Conservation (phyloP, 2,113 vertebrate genomes). For the Craseonycteris thonglongyai region DNA sequence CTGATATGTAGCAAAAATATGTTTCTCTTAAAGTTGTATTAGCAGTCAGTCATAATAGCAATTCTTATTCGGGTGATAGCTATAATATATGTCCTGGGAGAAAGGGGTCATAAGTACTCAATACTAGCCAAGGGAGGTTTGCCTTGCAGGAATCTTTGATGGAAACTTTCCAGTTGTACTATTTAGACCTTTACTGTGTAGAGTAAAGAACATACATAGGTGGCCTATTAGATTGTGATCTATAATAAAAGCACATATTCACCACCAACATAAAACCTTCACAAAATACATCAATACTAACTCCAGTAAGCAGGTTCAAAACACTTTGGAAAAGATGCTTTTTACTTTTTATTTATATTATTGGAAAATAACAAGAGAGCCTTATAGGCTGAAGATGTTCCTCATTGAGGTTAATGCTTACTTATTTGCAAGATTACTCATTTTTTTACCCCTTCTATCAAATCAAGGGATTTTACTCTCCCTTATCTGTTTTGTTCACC, state of each 20-base stretch:
- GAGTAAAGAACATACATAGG: neutral
- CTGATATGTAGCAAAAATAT: neutral
- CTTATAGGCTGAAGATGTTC: neutral
- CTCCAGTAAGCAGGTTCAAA: neutral
- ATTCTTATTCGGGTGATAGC: neutral
- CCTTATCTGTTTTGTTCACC: neutral
- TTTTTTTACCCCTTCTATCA: neutral
- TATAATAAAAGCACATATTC: neutral
- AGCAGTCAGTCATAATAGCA: neutral
- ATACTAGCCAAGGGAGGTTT: neutral
- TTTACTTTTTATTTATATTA: neutral
- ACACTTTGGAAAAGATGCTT: neutral
- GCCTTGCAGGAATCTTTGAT: neutral
- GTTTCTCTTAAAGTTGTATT: neutral
- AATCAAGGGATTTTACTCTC: neutral
- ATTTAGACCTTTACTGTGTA: neutral
- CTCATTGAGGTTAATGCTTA: neutral
- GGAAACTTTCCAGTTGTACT: neutral
- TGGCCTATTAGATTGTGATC: neutral
- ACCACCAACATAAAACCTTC: neutral
- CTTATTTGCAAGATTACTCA: neutral
- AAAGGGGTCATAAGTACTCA: neutral
- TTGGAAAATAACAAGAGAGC: neutral
- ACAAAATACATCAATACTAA: neutral
- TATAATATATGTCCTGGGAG: neutral